These are phyloP conservation scores for Eupithecia inturbata DNA, from an alignment of 2,888 invertebrate species.

Conservation along the genomic window DNA sequence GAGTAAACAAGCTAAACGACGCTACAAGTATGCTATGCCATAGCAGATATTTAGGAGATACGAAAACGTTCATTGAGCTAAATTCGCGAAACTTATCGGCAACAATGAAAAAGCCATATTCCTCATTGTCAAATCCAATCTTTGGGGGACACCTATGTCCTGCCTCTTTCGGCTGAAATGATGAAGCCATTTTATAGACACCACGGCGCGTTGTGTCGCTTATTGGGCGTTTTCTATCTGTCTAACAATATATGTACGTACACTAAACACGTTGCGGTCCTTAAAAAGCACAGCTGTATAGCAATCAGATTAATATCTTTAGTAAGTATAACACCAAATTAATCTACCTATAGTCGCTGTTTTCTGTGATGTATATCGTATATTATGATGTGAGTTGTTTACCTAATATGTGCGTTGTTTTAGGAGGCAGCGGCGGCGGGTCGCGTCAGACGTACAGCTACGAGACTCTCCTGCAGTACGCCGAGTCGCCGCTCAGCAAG, in stretches of 20 bases:
- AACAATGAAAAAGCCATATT: neutral
- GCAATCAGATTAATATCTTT: too few species aligned
- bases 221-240: neutral
- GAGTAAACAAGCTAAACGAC: neutral
- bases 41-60: neutral
- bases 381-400: neutral
- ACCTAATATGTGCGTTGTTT: slow-evolving; percentile 36
- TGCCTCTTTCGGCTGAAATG: neutral
- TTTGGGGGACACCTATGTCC: neutral
- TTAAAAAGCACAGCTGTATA: neutral
- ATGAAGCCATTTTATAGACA: neutral
- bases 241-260: neutral
- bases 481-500: slow-evolving; percentile 82
- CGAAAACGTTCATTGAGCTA: neutral
- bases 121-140: neutral
- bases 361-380: neutral
- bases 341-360: neutral
- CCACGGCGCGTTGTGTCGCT: neutral
- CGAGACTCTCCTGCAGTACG: slow-evolving; percentile 83
- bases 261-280: neutral
- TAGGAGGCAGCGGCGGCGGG: slow-evolving; percentile 61
- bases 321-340: too few species aligned
- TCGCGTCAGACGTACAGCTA: slow-evolving; percentile 79
- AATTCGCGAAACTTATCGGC: neutral
- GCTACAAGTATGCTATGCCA: neutral